A percentile compares a stretch with the other conserved stretches of the same genome.
Evolutionary conservation across 2,888 invertebrate species (phyloP).

Genomic region (Dermolepida albohirtum): DNA sequence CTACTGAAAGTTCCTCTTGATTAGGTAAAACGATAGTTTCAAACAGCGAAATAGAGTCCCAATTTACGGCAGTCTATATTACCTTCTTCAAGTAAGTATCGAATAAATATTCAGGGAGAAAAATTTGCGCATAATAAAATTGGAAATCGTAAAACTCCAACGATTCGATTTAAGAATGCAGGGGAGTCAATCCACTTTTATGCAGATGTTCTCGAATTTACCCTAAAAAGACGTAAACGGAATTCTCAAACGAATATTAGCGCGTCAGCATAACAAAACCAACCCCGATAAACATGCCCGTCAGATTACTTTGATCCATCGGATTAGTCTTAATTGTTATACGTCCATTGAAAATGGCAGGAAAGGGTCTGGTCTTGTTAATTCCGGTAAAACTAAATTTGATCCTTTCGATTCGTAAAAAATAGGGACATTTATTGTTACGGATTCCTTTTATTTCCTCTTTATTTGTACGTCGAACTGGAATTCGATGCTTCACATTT

Average conservation of each 20-base stretch:
- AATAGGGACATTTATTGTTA: not conserved
- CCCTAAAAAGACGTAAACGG: slow-evolving; percentile 9
- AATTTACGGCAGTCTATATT: no score
- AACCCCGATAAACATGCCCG: slow-evolving; percentile 40
- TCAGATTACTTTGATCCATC: slow-evolving; percentile 45
- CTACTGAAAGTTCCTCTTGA: no score
- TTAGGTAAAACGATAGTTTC: no score
- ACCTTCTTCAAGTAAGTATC: no score
- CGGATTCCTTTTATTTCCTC: not conserved
- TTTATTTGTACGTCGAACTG: not conserved
- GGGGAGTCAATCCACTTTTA: not conserved
- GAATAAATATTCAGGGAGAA: no score
- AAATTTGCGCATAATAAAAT: no score
- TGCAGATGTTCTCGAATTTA: slow-evolving; percentile 43
- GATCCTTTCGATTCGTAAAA: not conserved
- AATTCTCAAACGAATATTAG: slow-evolving; percentile 3
- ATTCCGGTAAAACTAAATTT: not conserved
- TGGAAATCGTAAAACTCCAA: no score
- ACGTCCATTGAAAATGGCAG: slow-evolving; percentile 46
- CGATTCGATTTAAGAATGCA: no score
- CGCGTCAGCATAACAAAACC: not conserved
- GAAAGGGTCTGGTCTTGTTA: slow-evolving; percentile 46
- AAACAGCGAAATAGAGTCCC: no score
- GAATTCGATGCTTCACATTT: not conserved
- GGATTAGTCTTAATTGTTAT: slow-evolving; percentile 50